Evolutionary conservation across 2,797 vertebrate genomes (phyloP).

Genomic region (Neolamprologus multifasciatus): DNA sequence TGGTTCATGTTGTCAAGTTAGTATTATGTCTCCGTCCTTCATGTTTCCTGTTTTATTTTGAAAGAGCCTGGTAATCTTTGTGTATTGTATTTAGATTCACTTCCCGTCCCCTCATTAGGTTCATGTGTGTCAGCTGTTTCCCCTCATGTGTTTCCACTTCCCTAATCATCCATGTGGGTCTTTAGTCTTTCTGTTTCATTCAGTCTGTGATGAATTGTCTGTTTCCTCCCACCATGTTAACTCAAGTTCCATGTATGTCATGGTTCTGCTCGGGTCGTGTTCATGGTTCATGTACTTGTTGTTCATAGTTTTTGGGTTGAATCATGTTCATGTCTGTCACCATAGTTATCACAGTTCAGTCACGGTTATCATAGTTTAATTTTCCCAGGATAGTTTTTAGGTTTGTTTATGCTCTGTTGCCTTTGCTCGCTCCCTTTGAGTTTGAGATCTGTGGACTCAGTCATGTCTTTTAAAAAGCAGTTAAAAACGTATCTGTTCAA

Average conservation of each 20-base stretch:
- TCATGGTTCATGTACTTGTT: rapidly evolving
- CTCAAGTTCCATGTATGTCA: background rate
- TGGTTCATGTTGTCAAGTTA: background rate
- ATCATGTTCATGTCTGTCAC: background rate
- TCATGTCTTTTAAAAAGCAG: background rate
- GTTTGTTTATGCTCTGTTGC: rapidly evolving
- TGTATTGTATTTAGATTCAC: background rate
- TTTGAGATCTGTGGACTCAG: background rate
- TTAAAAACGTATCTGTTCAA: rapidly evolving
- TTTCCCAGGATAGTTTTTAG: rapidly evolving
- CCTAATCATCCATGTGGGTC: background rate
- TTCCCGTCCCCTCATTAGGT: background rate
- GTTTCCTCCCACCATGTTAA: rapidly evolving
- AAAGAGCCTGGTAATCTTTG: background rate
- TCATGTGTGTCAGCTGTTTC: background rate
- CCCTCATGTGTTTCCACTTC: background rate
- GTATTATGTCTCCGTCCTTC: background rate
- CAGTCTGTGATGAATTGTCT: rapidly evolving
- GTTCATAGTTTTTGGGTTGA: background rate
- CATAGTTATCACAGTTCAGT: background rate
- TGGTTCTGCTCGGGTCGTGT: background rate
- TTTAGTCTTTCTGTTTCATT: background rate
- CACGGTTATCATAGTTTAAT: background rate
- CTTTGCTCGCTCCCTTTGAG: background rate
- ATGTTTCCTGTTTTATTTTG: background rate